phyloP scores from a whole-genome alignment of 2,888 invertebrate genomes.

The Rotaria socialis region DNA sequence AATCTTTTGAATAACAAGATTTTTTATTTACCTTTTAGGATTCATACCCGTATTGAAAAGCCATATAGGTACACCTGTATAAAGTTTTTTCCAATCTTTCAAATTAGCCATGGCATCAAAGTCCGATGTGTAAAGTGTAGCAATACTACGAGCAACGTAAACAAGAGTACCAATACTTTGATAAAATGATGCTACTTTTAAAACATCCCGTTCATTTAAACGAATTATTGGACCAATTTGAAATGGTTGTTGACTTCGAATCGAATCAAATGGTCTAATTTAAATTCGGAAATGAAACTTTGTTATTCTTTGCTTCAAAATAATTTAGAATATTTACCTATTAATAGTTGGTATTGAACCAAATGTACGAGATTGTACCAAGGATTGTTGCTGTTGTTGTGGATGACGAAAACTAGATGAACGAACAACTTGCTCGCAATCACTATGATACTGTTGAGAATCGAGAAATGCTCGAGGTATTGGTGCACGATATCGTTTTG shows the following conservation, averaged over 20 bases:
- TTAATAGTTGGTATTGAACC: constrained; percentile 28
- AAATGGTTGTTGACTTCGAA: neutral
- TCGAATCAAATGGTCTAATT: constrained; percentile 18
- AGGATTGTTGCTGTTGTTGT: neutral
- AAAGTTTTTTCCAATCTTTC: constrained; percentile 15
- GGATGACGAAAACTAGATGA: constrained; percentile 23
- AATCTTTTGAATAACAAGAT: neutral
- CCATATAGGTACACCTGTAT: constrained; percentile 29
- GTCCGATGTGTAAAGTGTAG: constrained; percentile 12
- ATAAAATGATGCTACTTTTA: constrained; percentile 29
- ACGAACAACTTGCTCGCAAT: neutral
- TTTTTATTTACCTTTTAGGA: neutral
- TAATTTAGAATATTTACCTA: neutral
- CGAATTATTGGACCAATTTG: neutral
- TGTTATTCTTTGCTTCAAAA: no score
- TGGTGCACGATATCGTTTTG: neutral
- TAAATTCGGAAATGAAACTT: neutral
- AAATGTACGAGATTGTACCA: neutral
- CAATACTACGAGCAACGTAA: neutral
- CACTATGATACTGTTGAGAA: neutral
- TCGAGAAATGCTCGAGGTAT: neutral
- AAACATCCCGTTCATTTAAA: constrained; percentile 10
- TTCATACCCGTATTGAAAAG: constrained; percentile 12
- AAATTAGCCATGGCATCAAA: constrained; percentile 23
- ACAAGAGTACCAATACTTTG: constrained; percentile 29